Evolutionary conservation across 1,140 invertebrate genomes (phyloP), one percentile per base, ranked within the genome.

Genomic region (Limonius californicus): DNA sequence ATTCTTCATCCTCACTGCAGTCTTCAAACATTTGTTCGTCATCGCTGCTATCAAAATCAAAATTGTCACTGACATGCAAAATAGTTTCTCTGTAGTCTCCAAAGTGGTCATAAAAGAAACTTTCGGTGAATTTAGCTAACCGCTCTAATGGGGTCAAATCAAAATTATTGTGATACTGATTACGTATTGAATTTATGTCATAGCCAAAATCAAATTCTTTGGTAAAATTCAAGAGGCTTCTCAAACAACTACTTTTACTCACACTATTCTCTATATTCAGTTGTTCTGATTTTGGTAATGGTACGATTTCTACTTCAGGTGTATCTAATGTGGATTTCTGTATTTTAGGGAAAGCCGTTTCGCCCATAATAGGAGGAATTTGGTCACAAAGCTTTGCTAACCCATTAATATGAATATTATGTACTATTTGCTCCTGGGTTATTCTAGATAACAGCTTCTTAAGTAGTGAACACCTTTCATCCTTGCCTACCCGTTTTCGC

Each of bases 191-290:
- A 27, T 3, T 4, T 20, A 54, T 6, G n/a, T 54, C 67, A 55
- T 69, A 70, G 8, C 72, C 72, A 62, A 74, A 76, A 58, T 75
- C 70, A 61, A 70, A 76, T 30, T 68, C 70, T 66, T 62, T 70
- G 14, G 72, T 75, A 62, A 76, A 76, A 15, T 71, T 61, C 19
- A 76, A 65, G 8, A 75, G 69, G 61, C 65, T 66, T 42, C 67
- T 65, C 20, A 75, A 58, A 30, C 71, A 71, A 3, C 73, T 69
- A 47, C 62, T 65, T 9, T 21, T 12, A 27, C 19, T 62, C 15
- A 8, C n/a, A 35, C 32, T 35, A 8, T 35, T 35, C 7, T 8
- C n/a, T n/a, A n/a, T n/a, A 43, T 43, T 43, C 16, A 7, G 2
- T 43, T 16, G 3, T 50, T 18, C 9, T 18, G 21, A 23, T 53